These are phyloP conservation scores for Agapornis roseicollis DNA, from an alignment of 2,113 vertebrate species.

Conservation along the genomic window DNA sequence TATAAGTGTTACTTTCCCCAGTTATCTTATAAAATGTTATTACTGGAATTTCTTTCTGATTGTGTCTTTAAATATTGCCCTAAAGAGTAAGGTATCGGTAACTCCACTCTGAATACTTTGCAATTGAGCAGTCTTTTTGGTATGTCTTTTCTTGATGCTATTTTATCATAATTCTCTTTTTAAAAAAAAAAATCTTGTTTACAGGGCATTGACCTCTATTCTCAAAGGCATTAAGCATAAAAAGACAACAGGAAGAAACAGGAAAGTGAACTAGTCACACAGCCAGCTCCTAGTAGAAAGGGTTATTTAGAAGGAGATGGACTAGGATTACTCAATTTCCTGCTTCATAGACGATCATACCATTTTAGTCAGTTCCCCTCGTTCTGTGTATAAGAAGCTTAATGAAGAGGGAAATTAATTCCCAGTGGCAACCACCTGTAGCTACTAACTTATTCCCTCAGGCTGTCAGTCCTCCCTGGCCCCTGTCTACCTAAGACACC, in stretches of 20 bases:
- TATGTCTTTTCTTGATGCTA: not conserved
- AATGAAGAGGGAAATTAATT: slow-evolving; percentile 59
- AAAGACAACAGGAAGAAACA: not conserved
- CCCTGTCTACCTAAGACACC: not conserved
- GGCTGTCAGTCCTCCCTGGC: not conserved
- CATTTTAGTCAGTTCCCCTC: slow-evolving; percentile 8
- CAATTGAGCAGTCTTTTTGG: not conserved
- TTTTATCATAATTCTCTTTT: not conserved
- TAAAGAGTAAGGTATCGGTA: not conserved
- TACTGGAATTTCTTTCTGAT: not conserved
- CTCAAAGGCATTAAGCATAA: not conserved
- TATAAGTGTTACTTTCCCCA: not conserved
- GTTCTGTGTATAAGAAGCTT: slow-evolving; percentile 19
- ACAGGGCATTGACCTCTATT: not conserved
- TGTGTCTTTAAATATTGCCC: not conserved
- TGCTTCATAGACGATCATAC: slow-evolving; percentile 31
- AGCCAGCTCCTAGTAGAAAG: not conserved
- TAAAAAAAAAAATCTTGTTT: not conserved
- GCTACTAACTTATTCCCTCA: slow-evolving; percentile 4
- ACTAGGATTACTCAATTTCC: slow-evolving; percentile 43
- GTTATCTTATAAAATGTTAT: not conserved
- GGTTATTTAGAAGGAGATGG: slow-evolving; percentile 7
- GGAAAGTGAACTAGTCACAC: not conserved
- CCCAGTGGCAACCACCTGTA: slow-evolving; percentile 32
- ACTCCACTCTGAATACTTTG: not conserved